Evolutionary conservation across 2,888 invertebrate genomes (phyloP).

Genomic region (Xestia xanthographa): DNA sequence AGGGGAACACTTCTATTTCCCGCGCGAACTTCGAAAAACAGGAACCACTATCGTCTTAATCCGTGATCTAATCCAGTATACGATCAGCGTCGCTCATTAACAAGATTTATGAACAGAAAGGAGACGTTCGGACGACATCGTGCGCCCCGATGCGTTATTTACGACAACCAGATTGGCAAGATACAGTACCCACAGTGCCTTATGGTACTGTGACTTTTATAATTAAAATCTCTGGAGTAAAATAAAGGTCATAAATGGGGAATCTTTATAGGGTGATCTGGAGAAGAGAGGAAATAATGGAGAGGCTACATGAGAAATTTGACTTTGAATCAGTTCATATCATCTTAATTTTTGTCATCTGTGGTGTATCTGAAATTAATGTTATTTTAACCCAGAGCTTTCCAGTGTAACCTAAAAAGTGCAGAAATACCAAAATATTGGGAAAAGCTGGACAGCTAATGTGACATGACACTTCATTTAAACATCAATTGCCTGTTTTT

Average conservation of each 20-base stretch:
- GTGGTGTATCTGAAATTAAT: background rate
- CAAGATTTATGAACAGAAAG: constrained; percentile 88
- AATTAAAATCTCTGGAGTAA: constrained; percentile 65
- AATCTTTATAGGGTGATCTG: constrained; percentile 51
- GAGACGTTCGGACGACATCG: constrained; percentile 84
- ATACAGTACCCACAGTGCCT: constrained; percentile 71
- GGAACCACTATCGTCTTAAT: constrained; percentile 68
- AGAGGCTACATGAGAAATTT: constrained; percentile 6
- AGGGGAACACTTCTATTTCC: constrained; percentile 62
- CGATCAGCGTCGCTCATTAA: constrained; percentile 89
- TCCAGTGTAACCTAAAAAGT: too few relatives aligned
- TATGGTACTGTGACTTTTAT: constrained; percentile 68
- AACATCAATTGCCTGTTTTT: background rate
- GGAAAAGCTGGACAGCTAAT: background rate
- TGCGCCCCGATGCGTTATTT: constrained; percentile 84
- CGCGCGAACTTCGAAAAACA: constrained; percentile 65
- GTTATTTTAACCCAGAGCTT: background rate
- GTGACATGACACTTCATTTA: background rate
- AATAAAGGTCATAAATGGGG: constrained; percentile 57
- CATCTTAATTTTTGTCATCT: background rate
- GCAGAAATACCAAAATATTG: background rate
- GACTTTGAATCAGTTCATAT: background rate
- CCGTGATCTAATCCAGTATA: constrained; percentile 84
- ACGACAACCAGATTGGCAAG: constrained; percentile 83
- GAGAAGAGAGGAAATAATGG: constrained; percentile 32